phyloP scores from a whole-genome alignment of 1,140 invertebrate genomes.

The Laupala kohalensis region DNA sequence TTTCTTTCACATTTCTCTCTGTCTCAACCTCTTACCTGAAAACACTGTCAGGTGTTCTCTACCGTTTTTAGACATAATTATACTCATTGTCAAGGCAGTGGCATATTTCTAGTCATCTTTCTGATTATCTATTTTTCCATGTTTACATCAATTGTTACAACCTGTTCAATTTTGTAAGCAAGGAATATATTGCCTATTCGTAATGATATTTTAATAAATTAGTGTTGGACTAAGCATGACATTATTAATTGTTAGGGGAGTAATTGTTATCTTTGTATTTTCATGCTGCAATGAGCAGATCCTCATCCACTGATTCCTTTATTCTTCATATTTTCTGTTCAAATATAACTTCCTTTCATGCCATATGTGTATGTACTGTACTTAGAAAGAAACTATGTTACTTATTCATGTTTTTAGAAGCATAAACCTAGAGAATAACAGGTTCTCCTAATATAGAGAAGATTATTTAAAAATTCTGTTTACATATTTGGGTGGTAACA shows the following conservation, averaged over 20 bases:
- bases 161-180: conserved; percentile 17
- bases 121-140: conserved; percentile 16
- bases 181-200: conserved; percentile 17
- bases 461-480: not conserved
- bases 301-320: not conserved
- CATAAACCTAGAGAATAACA: too few relatives aligned
- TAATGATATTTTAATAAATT: conserved; percentile 18
- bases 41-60: conserved; percentile 7
- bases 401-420: not conserved
- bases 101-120: conserved; percentile 16
- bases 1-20: conserved; percentile 12
- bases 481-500: not conserved
- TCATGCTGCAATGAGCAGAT: not conserved
- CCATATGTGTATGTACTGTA: not conserved
- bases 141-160: conserved; percentile 17
- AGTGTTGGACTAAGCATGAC: conserved; percentile 14
- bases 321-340: not conserved
- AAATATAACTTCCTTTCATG: not conserved
- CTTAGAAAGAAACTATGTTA: not conserved
- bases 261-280: not conserved
- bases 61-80: conserved; percentile 13
- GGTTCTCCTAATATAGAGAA: too few relatives aligned
- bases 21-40: conserved; percentile 13
- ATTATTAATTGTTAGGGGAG: not conserved
- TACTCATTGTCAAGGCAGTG: conserved; percentile 15